Base-by-base conservation (phyloP, 2,888 invertebrate species). In the Terebella lapidaria region DNA sequence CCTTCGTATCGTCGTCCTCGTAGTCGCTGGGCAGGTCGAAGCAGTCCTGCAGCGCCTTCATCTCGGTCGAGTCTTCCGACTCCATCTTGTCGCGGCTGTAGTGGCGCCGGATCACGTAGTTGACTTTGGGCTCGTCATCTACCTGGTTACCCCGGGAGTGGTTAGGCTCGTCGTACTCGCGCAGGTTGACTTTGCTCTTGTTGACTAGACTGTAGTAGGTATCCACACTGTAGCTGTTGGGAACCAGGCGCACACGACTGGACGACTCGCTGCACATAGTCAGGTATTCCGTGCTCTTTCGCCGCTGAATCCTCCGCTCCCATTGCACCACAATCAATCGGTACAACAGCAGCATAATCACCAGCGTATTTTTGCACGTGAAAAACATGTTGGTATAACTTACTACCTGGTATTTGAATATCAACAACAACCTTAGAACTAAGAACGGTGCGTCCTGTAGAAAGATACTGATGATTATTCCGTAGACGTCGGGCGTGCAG, bases 311-410 rank as follows among this genome's bases (percentile, higher is more conserved):
- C 22, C 54, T 25, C 25, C 64, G 60, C 53, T 68, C 65, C 22
- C 66, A 53, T 53, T 69, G 69, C 1, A 69, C 63, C 52, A 69
- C 67, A 46, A 63, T 56, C 20, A 69, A 57, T 4, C 92, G 83
- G 75, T 93, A 93, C 56, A 92, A 83, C 77, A 93, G 91, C 0
- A 95, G 84, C 1, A 92, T 81, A 64, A 94, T 94, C 26, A 95
- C 94, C 78, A 92, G 81, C 0, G 89, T 89, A 74, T 91, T 92
- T 82, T 92, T 91, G 81, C 92, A 94, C 0, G 94, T 94, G 82
- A 95, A 95, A 83, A 95, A 95, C 67, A 94, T 91, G 78, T 94
- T 94, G 87, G 94, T 94, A 75, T 95, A 94, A 74, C 91, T 94
- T 68, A 94, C 88, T 35, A 94, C 92, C 68, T 87, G 86, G 80